Evolutionary conservation across 2,888 invertebrate species (phyloP).

Genomic region (Dolomedes plantarius): DNA sequence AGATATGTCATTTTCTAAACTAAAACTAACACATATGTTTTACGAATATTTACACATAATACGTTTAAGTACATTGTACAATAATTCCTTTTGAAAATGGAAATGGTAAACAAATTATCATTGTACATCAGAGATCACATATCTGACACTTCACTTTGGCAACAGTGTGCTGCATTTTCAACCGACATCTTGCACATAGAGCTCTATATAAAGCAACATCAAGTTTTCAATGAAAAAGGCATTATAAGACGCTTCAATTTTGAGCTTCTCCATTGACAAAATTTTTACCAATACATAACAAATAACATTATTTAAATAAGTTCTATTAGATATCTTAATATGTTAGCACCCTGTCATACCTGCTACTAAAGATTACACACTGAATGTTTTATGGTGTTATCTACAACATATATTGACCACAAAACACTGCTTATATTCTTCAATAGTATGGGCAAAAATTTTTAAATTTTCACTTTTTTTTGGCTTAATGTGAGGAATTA

Average conservation of each 20-base stretch:
- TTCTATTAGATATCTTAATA: no score
- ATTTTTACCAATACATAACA: no score
- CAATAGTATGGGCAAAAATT: no score
- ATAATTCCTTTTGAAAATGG: neutral
- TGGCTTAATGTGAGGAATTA: no score
- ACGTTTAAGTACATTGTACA: neutral
- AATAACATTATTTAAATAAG: no score
- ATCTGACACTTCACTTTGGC: neutral
- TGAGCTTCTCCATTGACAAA: no score
- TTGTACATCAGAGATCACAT: neutral
- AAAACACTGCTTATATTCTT: no score
- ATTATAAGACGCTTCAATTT: neutral
- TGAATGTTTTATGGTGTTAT: no score
- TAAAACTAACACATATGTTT: neutral
- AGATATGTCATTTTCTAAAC: constrained; percentile 7
- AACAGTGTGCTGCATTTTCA: neutral
- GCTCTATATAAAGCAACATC: constrained; percentile 3
- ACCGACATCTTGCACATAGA: neutral
- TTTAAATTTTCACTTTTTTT: no score
- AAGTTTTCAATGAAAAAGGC: neutral
- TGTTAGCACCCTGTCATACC: no score
- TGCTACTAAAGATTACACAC: no score
- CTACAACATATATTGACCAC: no score
- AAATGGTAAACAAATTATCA: neutral
- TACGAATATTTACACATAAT: neutral